Percentiles rank a stretch among this genome's conserved stretches.
Evolutionary conservation across 2,113 vertebrate genomes (phyloP).

Genomic region (Chinchilla lanigera): DNA sequence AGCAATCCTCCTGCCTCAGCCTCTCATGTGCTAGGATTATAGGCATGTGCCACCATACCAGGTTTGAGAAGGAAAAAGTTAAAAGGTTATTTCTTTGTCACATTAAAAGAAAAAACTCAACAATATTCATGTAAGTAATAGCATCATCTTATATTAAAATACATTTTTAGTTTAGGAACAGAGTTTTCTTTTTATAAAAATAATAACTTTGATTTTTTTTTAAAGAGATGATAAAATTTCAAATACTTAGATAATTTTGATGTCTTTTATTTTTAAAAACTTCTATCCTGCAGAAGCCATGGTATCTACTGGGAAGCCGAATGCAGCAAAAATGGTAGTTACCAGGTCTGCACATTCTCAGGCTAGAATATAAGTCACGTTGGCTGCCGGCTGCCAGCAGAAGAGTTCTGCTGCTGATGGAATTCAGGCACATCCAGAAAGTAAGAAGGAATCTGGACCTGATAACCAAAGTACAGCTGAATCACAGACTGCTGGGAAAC

Average conservation of each 20-base stretch:
- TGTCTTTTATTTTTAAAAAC: not conserved
- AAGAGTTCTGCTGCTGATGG: no score
- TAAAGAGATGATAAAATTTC: not conserved
- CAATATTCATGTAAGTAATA: conserved; percentile 9
- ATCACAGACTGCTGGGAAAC: no score
- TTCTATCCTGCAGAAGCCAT: not conserved
- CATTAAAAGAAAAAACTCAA: conserved; percentile 30
- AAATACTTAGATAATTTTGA: conserved; percentile 16
- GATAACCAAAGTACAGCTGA: no score
- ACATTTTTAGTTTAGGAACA: not conserved
- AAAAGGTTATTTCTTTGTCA: not conserved
- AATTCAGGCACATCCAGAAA: no score
- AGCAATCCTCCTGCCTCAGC: not conserved
- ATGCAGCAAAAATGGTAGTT: no score
- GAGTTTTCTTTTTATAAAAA: conserved; percentile 46
- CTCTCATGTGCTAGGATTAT: not conserved
- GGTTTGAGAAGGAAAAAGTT: not conserved
- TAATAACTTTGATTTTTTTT: conserved; percentile 43
- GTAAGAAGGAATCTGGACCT: no score
- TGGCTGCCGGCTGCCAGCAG: no score
- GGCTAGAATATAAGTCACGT: no score
- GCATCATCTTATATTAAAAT: not conserved
- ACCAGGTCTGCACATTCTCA: no score
- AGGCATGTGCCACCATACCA: not conserved
- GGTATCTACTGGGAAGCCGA: no score